Evolutionary conservation across 64 coral and sea anemone species (phyloP).

Genomic region (Acropora yongei): DNA sequence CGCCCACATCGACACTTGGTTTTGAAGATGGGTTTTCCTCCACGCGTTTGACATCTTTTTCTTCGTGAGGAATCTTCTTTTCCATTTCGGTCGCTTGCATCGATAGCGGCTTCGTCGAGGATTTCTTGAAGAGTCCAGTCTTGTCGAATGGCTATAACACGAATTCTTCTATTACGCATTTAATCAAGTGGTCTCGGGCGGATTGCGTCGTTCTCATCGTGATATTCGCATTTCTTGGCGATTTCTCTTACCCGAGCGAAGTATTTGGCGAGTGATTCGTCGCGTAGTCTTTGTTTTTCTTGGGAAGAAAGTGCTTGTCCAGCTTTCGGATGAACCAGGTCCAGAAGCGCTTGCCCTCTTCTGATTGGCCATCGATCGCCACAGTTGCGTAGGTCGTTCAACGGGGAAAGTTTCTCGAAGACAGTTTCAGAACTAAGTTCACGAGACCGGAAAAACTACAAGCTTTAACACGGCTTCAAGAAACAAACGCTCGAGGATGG

Average conservation of each 20-base stretch:
- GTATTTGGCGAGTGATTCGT: conserved; percentile 61
- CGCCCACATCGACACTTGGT: conserved; percentile 37
- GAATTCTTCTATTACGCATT: conserved; percentile 69
- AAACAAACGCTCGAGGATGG: too few relatives aligned
- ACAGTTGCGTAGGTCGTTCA: too few relatives aligned
- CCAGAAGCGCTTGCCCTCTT: too few relatives aligned
- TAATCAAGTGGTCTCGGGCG: conserved; percentile 74
- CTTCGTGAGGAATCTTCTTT: conserved; percentile 54
- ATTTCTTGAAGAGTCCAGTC: conserved; percentile 56
- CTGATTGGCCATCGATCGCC: too few relatives aligned
- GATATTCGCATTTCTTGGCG: conserved; percentile 65
- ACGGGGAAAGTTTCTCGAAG: too few relatives aligned
- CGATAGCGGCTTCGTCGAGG: conserved; percentile 64
- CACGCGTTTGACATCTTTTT: conserved; percentile 32
- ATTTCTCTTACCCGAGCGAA: conserved; percentile 36
- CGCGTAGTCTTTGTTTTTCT: conserved; percentile 79
- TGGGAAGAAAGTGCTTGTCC: conserved; percentile 73
- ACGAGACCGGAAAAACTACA: too few relatives aligned
- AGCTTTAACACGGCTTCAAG: too few relatives aligned
- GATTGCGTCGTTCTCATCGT: conserved; percentile 51
- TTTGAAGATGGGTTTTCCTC: conserved; percentile 23
- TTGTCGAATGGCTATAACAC: conserved; percentile 62
- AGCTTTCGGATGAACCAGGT: conserved; percentile 60
- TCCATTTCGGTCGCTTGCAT: conserved; percentile 70
- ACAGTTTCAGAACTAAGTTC: too few relatives aligned